These are phyloP conservation scores for Montipora capricornis DNA, from an alignment of 64 coral and sea anemone species.

Conservation along the genomic window DNA sequence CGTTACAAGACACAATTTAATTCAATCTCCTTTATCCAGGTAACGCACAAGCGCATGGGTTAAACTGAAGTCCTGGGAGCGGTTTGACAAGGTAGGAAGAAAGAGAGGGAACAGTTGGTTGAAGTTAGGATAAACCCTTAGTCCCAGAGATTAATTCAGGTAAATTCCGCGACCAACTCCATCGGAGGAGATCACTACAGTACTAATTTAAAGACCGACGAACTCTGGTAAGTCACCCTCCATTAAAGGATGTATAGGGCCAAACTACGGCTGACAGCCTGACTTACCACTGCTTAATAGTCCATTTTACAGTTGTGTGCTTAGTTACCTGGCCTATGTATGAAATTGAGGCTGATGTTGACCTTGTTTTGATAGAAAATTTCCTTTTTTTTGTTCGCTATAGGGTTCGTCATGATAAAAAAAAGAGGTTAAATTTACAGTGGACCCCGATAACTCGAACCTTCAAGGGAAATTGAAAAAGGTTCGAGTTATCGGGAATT, in stretches of 20 bases:
- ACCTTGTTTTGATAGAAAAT: neutral
- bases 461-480: too few relatives aligned
- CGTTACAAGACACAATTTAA: neutral
- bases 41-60: neutral
- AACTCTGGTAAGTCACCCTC: neutral
- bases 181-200: neutral
- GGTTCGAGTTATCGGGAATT: too few relatives aligned
- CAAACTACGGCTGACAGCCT: neutral
- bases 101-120: neutral
- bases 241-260: neutral
- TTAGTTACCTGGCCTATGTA: too few relatives aligned
- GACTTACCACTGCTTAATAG: neutral
- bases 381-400: neutral
- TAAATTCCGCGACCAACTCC: neutral
- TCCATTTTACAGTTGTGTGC: too few relatives aligned
- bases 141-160: neutral
- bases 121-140: too few relatives aligned
- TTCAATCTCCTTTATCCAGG: neutral
- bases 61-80: neutral
- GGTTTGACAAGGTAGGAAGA: neutral
- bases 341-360: too few relatives aligned
- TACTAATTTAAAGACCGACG: neutral
- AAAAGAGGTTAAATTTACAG: neutral
- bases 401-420: neutral
- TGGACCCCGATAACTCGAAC: too few relatives aligned